phyloP scores from a whole-genome alignment of 2,888 invertebrate genomes.

The Brachyptera risi region DNA sequence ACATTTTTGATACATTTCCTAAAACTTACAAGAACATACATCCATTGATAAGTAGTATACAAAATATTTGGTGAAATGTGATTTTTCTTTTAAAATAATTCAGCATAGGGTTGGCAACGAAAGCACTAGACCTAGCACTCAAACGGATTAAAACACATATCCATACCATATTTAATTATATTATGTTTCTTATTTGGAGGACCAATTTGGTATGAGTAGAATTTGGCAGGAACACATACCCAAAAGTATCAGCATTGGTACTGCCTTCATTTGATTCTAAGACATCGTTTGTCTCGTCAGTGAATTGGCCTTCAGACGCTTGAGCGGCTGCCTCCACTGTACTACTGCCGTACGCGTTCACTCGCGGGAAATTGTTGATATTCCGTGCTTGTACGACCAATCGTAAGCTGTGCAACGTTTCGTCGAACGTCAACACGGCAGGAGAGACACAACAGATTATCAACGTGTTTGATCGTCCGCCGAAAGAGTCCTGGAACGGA shows the following conservation, averaged over 20 bases:
- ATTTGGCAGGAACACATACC: no score
- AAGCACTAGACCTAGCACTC: no score
- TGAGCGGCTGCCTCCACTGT: constrained; percentile 32
- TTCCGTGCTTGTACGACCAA: constrained; percentile 62
- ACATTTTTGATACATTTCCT: no score
- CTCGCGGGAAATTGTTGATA: constrained; percentile 65
- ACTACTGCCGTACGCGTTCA: constrained; percentile 53
- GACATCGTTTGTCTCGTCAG: constrained; percentile 25
- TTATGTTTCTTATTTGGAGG: no score
- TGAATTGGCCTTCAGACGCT: constrained; percentile 24
- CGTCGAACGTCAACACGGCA: constrained; percentile 60
- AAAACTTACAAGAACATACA: no score
- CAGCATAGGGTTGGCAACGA: no score
- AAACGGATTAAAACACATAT: no score
- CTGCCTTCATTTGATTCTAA: constrained; percentile 32
- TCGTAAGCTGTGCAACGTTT: constrained; percentile 65
- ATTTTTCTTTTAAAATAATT: no score
- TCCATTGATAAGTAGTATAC: no score
- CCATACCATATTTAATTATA: no score
- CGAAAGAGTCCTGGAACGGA: constrained; percentile 68
- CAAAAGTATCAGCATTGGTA: constrained; percentile 53
- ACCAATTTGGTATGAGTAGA: no score
- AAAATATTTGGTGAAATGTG: no score
- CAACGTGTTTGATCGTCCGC: constrained; percentile 69
- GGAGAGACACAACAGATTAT: constrained; percentile 70